Evolutionary conservation across 2,797 vertebrate genomes (phyloP).

Genomic region (Hydrolagus colliei): DNA sequence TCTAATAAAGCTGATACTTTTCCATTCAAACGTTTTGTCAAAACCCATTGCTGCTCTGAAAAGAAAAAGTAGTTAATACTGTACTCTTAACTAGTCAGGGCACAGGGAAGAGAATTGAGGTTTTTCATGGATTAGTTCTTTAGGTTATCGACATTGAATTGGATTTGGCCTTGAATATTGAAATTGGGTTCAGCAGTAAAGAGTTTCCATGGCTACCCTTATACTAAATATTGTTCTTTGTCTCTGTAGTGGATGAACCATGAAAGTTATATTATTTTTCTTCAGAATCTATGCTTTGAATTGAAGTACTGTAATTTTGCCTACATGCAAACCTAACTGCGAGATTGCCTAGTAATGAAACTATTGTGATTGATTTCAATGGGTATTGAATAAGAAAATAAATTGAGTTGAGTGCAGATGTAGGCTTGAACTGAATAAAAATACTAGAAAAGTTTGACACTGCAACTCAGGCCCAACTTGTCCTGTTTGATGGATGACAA

Average conservation of each 20-base stretch:
- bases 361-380: background rate
- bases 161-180: constrained; percentile 20
- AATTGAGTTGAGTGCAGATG: background rate
- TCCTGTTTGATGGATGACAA: background rate
- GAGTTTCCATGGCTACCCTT: constrained; percentile 8
- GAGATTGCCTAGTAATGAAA: background rate
- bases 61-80: no score
- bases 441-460: background rate
- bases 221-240: background rate
- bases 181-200: background rate
- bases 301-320: background rate
- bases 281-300: background rate
- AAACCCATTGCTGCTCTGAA: no score
- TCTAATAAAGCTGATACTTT: no score
- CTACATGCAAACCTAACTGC: background rate
- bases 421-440: background rate
- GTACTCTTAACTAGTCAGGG: no score
- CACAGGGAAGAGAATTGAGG: no score
- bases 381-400: background rate
- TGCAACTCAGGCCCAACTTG: background rate
- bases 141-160: constrained; percentile 17
- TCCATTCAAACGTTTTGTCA: no score
- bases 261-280: background rate
- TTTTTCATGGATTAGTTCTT: background rate
- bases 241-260: constrained; percentile 16